Evolutionary conservation across 2,797 vertebrate genomes (phyloP).

Genomic region (Xiphophorus birchmanni): DNA sequence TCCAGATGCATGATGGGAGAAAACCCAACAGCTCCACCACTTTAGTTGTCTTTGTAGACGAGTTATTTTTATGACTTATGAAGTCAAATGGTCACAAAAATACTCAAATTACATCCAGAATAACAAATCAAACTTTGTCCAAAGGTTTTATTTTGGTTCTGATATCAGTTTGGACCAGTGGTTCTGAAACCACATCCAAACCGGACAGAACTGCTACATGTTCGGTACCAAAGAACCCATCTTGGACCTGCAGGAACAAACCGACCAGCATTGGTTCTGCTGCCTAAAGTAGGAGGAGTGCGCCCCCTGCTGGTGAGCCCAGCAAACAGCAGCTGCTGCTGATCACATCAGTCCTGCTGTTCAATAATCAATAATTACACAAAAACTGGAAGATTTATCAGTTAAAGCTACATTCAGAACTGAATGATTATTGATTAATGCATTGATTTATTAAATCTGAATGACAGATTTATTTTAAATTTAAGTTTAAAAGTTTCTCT

Average conservation of each 20-base stretch:
- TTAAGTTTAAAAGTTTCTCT: not conserved
- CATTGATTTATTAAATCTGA: not conserved
- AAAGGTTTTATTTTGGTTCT: not conserved
- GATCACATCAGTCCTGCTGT: not conserved
- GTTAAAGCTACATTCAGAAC: not conserved
- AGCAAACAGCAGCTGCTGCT: accelerated
- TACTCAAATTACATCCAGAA: not conserved
- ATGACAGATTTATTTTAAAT: not conserved
- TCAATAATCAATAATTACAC: not conserved
- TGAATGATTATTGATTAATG: too few relatives aligned
- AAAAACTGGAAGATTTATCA: too few relatives aligned
- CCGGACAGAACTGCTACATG: too few relatives aligned
- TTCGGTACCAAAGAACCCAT: too few relatives aligned
- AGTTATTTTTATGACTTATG: not conserved
- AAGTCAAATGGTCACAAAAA: not conserved
- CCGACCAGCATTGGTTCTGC: not conserved
- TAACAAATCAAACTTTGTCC: not conserved
- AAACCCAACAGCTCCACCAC: not conserved
- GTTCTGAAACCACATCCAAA: too few relatives aligned
- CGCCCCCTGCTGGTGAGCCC: constrained; percentile 24
- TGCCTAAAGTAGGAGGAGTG: not conserved
- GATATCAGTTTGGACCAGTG: not conserved
- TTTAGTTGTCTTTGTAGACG: not conserved
- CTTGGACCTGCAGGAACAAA: too few relatives aligned
- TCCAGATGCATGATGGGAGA: not conserved